phyloP scores from a whole-genome alignment of 2,113 vertebrate genomes.

The Opisthocomus hoazin region DNA sequence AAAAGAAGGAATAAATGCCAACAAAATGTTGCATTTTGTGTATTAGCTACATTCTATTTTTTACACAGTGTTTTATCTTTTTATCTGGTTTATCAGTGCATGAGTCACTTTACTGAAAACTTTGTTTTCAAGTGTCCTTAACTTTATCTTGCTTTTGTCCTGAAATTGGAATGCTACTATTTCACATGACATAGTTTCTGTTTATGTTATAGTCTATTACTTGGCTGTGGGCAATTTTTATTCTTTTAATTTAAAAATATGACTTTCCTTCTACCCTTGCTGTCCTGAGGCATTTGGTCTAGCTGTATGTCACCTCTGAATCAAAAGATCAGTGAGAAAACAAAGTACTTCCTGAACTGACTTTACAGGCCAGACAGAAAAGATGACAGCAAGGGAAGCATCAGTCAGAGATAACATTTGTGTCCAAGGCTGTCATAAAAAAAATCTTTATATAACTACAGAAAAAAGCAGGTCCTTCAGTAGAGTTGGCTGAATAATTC shows the following conservation, averaged over 20 bases:
- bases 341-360: not conserved
- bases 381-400: not conserved
- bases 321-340: constrained; percentile 39
- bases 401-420: constrained; percentile 16
- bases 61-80: not conserved
- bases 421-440: constrained; percentile 2
- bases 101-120: constrained; percentile 15
- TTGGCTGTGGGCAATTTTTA: constrained; percentile 45
- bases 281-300: constrained; percentile 31
- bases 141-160: constrained; percentile 52
- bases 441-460: not conserved
- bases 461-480: not conserved
- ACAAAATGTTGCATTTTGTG: not conserved
- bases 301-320: constrained; percentile 22
- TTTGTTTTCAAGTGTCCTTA: constrained; percentile 56
- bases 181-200: constrained; percentile 30
- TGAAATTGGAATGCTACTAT: constrained; percentile 37
- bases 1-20: not conserved
- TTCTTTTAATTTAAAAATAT: constrained; percentile 48
- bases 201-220: constrained; percentile 21
- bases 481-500: constrained; percentile 47
- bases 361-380: not conserved
- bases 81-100: constrained; percentile 23
- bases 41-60: not conserved
- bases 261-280: not conserved